Percentiles rank a stretch among this genome's conserved stretches.
Conservation (phyloP, 2,888 invertebrate species). For the Cheiracanthium punctorium region DNA sequence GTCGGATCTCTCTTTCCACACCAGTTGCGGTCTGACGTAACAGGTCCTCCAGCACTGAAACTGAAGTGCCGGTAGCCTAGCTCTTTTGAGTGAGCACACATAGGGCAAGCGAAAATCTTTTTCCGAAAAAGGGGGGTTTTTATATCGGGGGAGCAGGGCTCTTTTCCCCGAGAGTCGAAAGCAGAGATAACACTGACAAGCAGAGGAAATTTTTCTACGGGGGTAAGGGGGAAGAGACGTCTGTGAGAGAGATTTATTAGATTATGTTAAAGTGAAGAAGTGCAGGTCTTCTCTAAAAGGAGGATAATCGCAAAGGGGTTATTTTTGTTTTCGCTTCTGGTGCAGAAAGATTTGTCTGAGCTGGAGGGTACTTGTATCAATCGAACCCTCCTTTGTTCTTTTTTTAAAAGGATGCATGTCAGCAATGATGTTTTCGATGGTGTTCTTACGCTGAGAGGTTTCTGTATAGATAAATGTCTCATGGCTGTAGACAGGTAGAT, state of each 20-base stretch:
- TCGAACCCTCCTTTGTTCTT: background rate
- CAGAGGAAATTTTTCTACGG: background rate
- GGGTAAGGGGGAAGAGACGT: background rate
- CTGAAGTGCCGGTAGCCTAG: constrained; percentile 15
- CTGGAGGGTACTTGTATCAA: background rate
- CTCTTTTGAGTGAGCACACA: background rate
- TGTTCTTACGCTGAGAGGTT: too few relatives aligned
- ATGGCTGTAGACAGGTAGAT: background rate
- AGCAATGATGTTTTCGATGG: background rate
- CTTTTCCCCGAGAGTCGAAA: background rate
- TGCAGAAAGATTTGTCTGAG: background rate
- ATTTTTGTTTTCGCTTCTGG: background rate
- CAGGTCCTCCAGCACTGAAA: constrained; percentile 39
- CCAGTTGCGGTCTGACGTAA: constrained; percentile 61
- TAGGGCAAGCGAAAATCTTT: background rate
- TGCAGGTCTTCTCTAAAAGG: background rate
- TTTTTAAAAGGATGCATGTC: background rate
- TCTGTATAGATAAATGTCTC: background rate
- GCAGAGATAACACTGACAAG: constrained; percentile 6
- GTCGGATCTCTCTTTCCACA: constrained; percentile 41
- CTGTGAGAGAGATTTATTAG: background rate
- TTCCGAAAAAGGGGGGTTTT: background rate
- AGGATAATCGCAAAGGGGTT: background rate
- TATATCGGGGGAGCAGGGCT: background rate
- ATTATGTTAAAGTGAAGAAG: constrained; percentile 17